Percentiles rank a stretch among this genome's conserved stretches.
These are phyloP conservation scores for Holocentrus rufus DNA, from an alignment of 2,797 vertebrate species.

Conservation along the genomic window DNA sequence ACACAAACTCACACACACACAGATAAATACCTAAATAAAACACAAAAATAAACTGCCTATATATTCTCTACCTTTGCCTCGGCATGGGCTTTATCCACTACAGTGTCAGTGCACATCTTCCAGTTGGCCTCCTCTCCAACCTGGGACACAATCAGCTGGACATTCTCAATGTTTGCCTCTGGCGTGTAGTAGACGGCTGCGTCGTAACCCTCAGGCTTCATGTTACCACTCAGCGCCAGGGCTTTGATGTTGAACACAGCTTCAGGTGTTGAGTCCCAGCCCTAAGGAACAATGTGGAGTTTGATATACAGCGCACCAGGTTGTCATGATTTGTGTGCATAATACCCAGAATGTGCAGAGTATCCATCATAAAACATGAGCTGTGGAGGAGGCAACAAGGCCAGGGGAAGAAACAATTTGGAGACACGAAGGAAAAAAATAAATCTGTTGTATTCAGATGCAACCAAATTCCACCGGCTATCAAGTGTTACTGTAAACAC, in stretches of 20 bases:
- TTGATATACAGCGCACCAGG: background rate
- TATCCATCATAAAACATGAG: constrained; percentile 7
- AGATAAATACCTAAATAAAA: too few relatives aligned
- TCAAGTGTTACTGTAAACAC: background rate
- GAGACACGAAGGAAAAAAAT: too few relatives aligned
- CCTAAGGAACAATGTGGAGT: constrained; percentile 53
- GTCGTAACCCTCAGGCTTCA: constrained; percentile 76
- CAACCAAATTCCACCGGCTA: too few relatives aligned
- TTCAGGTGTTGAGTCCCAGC: constrained; percentile 51
- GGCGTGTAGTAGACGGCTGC: constrained; percentile 71
- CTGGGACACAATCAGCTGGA: constrained; percentile 78
- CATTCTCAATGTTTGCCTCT: constrained; percentile 36
- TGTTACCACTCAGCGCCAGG: constrained; percentile 62
- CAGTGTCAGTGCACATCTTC: constrained; percentile 79
- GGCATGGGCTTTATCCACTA: constrained; percentile 19
- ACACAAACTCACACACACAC: too few relatives aligned
- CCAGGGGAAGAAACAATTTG: too few relatives aligned
- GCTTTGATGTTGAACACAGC: constrained; percentile 69
- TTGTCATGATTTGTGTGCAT: background rate
- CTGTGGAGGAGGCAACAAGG: too few relatives aligned
- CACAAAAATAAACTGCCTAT: background rate
- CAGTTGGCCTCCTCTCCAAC: constrained; percentile 79
- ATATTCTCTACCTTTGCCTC: constrained; percentile 52
- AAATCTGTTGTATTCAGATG: too few relatives aligned
- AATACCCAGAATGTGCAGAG: background rate